Base-by-base conservation (phyloP, 2,888 invertebrate species). In the Heliothis peltigera region DNA sequence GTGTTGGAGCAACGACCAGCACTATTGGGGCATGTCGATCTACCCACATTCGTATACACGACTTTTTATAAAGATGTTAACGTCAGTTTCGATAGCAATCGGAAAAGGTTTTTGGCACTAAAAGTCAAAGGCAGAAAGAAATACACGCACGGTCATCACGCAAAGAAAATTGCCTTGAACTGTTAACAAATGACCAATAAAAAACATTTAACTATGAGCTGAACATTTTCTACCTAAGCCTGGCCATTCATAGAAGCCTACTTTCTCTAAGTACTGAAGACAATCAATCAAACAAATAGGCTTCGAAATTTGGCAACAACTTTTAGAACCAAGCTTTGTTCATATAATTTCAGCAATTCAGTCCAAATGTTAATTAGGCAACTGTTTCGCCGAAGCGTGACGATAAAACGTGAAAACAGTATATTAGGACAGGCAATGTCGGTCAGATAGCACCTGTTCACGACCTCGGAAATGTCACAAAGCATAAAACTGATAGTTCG, bases 401-500 rank as follows among this genome's bases (percentile, higher is more conserved):
- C 77, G 66, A 56, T 54, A 62, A 62, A 79, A 75, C 75, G 78
- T 81, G 80, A 81, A 82, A 82, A 81, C 66, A 70, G 67, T 70
- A 82, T 82, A 87, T 82, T 82, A 72, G 86, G 82, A 74, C 84
- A 82, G 66, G 52, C 60, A 67, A 84, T 82, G 77, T 84, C 82
- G 83, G 87, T 78, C 84, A 83, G 59, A 73, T 69, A 71, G 64
- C 77, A 77, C 77, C 80, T 77, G 74, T 64, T 19, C 8, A 22
- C 64, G 70, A 70, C 71, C 79, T 77, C 72, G 61, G 57, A 68
- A 66, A 64, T 66, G 68, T 68, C 70, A 79, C 56, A 12, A 17
- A 44, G 42, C 54, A 59, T 17, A 21, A 47, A 43, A 52, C 28
- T 54, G 47, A 60, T 58, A 46, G 48, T 64, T 63, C 12, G 47